Conservation (phyloP, 37 sponge, comb jelly and placozoan genomes). For the Crambe crambe region DNA sequence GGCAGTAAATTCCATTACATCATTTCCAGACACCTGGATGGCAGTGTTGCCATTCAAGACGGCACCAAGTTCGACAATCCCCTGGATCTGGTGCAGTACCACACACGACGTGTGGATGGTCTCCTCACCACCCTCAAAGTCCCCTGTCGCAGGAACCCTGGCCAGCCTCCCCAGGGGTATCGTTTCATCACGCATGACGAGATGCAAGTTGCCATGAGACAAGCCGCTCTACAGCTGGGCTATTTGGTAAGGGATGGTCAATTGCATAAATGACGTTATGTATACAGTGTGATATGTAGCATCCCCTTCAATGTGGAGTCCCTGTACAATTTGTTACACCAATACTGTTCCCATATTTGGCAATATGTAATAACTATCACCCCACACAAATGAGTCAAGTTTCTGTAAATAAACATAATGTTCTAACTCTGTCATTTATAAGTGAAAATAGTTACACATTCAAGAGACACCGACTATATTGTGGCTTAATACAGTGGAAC, state of each 20-base stretch:
- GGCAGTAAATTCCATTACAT: constrained; percentile 71
- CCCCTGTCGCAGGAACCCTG: constrained; percentile 63
- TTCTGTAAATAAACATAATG: too few species aligned
- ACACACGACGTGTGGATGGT: constrained; percentile 67
- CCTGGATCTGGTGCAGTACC: constrained; percentile 76
- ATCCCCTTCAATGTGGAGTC: too few species aligned
- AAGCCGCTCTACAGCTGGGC: constrained; percentile 73
- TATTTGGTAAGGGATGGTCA: constrained; percentile 75
- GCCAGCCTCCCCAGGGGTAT: constrained; percentile 77
- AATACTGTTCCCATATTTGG: too few species aligned
- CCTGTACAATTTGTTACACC: too few species aligned
- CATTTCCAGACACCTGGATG: constrained; percentile 60
- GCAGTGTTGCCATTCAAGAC: constrained; percentile 79
- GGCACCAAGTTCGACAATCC: constrained; percentile 77
- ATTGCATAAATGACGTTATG: too few species aligned
- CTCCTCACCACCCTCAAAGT: constrained; percentile 68
- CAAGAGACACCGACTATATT: too few species aligned
- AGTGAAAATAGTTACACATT: too few species aligned
- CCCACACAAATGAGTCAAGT: too few species aligned
- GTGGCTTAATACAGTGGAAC: too few species aligned
- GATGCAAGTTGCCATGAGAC: constrained; percentile 76
- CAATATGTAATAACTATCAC: too few species aligned
- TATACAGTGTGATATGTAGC: too few species aligned
- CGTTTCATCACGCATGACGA: constrained; percentile 74
- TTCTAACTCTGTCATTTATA: too few species aligned